Conservation (phyloP, 1,140 invertebrate genomes). For the Eueides isabella region DNA sequence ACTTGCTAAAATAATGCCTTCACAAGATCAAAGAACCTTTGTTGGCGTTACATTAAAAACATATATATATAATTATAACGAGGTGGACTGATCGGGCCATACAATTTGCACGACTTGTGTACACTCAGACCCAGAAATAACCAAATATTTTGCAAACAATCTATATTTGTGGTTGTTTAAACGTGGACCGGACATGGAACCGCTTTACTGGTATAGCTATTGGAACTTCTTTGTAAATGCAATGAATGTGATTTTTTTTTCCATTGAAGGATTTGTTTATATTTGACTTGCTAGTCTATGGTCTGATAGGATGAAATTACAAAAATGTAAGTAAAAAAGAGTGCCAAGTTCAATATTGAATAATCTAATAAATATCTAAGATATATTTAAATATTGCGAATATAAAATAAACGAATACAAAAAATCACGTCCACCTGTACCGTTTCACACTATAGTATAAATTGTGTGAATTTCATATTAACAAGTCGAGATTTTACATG, state of each 20-base stretch:
- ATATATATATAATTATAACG: background rate
- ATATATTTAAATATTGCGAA: too few species aligned
- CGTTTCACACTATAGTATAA: background rate
- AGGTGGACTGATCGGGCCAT: background rate
- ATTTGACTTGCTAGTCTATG: background rate
- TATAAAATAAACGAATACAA: background rate
- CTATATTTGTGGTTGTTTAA: background rate
- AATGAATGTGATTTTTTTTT: background rate
- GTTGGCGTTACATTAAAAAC: background rate
- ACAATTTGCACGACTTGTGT: conserved; percentile 4
- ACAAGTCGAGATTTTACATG: background rate
- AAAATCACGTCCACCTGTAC: background rate
- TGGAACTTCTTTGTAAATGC: background rate
- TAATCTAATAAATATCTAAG: too few species aligned
- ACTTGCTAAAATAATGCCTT: background rate
- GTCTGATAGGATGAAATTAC: too few species aligned
- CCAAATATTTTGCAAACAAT: background rate
- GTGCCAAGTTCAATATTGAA: too few species aligned
- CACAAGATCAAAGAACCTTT: conserved; percentile 2
- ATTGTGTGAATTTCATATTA: conserved; percentile 6
- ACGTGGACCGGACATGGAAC: background rate
- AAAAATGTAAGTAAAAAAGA: too few species aligned
- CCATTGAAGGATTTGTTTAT: background rate
- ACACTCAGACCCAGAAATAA: background rate
- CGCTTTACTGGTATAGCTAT: background rate